These are phyloP conservation scores for Oncorhynchus gorbuscha DNA, from an alignment of 2,113 vertebrate species.

Conservation along the genomic window DNA sequence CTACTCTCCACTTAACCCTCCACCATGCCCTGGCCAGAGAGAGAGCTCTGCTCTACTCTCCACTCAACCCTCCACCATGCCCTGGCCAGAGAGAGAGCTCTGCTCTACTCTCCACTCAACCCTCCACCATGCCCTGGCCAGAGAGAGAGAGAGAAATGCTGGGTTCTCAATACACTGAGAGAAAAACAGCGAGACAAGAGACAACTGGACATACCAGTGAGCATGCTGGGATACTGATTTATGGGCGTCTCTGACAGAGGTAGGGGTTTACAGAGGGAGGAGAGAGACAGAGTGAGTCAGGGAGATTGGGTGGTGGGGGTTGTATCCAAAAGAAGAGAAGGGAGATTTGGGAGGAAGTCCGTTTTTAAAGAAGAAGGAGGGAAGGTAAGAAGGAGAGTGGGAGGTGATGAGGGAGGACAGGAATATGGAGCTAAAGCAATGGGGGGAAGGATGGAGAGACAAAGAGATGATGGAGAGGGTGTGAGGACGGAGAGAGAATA, in stretches of 20 bases:
- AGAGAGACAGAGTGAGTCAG: conserved; percentile 1
- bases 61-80: conserved; percentile 20
- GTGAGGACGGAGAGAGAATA: conserved; percentile 59
- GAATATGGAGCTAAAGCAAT: conserved; percentile 53
- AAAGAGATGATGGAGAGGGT: conserved; percentile 58
- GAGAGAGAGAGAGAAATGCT: conserved; percentile 45
- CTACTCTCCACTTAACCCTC: conserved; percentile 29
- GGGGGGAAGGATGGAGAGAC: conserved; percentile 36
- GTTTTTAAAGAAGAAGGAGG: not conserved
- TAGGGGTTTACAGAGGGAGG: conserved; percentile 27
- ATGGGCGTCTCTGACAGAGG: conserved; percentile 43
- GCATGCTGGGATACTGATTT: conserved; percentile 60
- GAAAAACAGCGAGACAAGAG: conserved; percentile 20
- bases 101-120: conserved; percentile 29
- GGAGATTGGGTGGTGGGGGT: conserved; percentile 29
- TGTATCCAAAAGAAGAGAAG: conserved; percentile 32
- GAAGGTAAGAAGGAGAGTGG: conserved; percentile 30
- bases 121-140: conserved; percentile 36
- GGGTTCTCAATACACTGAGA: not conserved
- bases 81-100: conserved; percentile 27
- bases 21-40: conserved; percentile 42
- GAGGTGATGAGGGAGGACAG: conserved; percentile 57
- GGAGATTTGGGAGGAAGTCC: not conserved
- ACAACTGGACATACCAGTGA: conserved; percentile 51
- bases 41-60: conserved; percentile 26